These are phyloP conservation scores for Anthoscopus minutus DNA, from an alignment of 2,113 vertebrate genomes.

Conservation along the genomic window DNA sequence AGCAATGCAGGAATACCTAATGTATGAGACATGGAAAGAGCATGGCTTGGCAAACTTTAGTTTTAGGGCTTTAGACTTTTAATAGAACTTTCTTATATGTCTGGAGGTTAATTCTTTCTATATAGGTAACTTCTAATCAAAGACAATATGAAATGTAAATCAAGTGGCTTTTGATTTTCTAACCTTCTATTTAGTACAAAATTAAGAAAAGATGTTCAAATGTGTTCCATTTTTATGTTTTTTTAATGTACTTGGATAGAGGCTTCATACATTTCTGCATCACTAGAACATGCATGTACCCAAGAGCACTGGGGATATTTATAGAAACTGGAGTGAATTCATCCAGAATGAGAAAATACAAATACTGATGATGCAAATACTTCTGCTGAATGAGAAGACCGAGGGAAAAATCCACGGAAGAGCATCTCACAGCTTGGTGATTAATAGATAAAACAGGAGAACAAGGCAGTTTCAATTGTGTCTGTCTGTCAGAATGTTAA, in stretches of 20 bases:
- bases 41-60: not conserved
- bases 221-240: not conserved
- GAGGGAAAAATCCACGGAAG: not conserved
- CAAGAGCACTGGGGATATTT: not conserved
- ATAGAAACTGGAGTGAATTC: not conserved
- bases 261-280: not conserved
- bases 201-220: not conserved
- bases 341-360: not conserved
- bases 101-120: not conserved
- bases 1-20: not conserved
- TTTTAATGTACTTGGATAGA: not conserved
- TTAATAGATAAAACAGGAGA: not conserved
- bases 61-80: not conserved
- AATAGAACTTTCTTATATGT: not conserved
- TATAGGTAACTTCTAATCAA: not conserved
- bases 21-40: not conserved
- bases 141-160: not conserved
- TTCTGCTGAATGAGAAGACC: not conserved
- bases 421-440: not conserved
- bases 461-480: not conserved
- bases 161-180: not conserved
- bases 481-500: not conserved
- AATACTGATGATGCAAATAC: not conserved
- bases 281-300: not conserved
- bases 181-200: not conserved